Conservation (phyloP, 2,888 invertebrate species). For the Rotaria socialis region DNA sequence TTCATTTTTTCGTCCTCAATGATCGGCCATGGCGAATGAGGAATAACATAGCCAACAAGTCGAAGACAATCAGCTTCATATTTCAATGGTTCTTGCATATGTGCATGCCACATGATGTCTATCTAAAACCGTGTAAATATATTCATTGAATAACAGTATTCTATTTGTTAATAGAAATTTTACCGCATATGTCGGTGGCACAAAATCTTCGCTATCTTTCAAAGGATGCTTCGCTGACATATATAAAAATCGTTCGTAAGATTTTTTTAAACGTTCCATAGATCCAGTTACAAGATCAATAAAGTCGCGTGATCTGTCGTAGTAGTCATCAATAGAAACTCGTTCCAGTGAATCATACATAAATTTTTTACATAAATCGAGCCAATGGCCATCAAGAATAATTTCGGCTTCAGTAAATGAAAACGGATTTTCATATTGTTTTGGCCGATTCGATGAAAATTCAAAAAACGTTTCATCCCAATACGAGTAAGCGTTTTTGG, state of each 20-base stretch:
- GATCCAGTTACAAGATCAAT: no score
- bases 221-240: not conserved
- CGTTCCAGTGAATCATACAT: not conserved
- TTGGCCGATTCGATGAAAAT: not conserved
- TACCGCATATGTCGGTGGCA: no score
- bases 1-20: not conserved
- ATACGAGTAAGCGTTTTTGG: not conserved
- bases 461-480: not conserved
- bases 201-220: no score
- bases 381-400: not conserved
- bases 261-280: no score
- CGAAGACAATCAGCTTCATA: not conserved
- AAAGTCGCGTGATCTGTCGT: not conserved
- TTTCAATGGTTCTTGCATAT: constrained; percentile 12
- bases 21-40: not conserved
- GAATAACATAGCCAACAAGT: not conserved
- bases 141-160: no score
- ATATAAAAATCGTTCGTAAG: not conserved
- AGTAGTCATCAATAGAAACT: not conserved
- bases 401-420: not conserved
- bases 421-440: not conserved
- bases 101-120: not conserved
- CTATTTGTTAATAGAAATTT: no score
- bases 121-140: not conserved
- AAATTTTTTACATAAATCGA: not conserved